These are phyloP conservation scores for Sclerodermus sp. DNA, from an alignment of 2,888 invertebrate genomes.

Conservation along the genomic window DNA sequence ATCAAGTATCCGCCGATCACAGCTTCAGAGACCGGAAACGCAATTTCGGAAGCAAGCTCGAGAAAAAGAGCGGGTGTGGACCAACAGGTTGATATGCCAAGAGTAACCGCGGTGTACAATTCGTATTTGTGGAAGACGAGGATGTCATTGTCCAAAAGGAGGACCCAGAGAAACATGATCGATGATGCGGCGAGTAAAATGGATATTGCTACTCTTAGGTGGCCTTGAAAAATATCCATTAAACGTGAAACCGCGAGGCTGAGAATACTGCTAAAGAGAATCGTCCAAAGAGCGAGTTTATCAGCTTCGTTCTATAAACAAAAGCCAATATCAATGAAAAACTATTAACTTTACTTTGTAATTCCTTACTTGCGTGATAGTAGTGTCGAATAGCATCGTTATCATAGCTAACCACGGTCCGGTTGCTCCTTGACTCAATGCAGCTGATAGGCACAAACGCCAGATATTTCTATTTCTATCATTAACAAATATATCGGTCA, in stretches of 20 bases:
- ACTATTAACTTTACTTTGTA: not conserved
- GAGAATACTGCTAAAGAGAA: slow-evolving; percentile 37
- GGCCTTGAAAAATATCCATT: slow-evolving; percentile 41
- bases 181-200: slow-evolving; percentile 30
- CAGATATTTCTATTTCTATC: slow-evolving; percentile 40
- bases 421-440: slow-evolving; percentile 40
- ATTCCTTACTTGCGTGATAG: slow-evolving; percentile 34
- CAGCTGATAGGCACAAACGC: slow-evolving; percentile 36
- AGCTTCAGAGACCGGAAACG: slow-evolving; percentile 45
- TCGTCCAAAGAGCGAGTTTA: slow-evolving; percentile 44
- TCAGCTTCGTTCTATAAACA: slow-evolving; percentile 38
- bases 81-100: slow-evolving; percentile 42
- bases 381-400: slow-evolving; percentile 35
- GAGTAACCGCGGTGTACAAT: slow-evolving; percentile 36
- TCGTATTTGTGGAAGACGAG: slow-evolving; percentile 33
- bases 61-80: slow-evolving; percentile 43
- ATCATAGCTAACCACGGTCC: slow-evolving; percentile 46
- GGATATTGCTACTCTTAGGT: slow-evolving; percentile 32
- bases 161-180: slow-evolving; percentile 41
- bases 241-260: slow-evolving; percentile 35
- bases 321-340: not conserved
- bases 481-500: no score
- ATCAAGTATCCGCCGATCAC: slow-evolving; percentile 47
- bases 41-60: slow-evolving; percentile 45
- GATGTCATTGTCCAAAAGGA: slow-evolving; percentile 32